phyloP scores from a whole-genome alignment of 2,797 vertebrate genomes.

The Phrynocephalus vlangalii region DNA sequence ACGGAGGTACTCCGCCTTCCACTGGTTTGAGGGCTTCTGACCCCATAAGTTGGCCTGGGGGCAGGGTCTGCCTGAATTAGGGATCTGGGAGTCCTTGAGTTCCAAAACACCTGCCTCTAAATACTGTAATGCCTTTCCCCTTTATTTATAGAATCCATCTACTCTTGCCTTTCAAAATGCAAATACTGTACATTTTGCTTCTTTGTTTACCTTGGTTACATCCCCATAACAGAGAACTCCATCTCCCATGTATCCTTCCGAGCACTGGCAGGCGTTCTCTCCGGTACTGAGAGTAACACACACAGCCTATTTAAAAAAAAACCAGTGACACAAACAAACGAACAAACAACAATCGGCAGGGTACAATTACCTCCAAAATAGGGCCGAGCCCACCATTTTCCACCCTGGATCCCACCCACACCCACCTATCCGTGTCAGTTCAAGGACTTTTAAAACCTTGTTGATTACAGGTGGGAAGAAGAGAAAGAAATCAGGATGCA shows the following conservation, averaged over 20 bases:
- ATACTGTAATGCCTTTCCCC: background rate
- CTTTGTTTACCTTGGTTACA: slow-evolving; percentile 78
- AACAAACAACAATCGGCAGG: background rate
- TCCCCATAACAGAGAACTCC: slow-evolving; percentile 87
- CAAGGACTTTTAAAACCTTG: background rate
- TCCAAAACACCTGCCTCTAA: too few species aligned
- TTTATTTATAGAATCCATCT: background rate
- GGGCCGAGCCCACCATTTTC: too few species aligned
- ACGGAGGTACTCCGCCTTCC: too few species aligned
- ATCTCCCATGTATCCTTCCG: slow-evolving; percentile 82
- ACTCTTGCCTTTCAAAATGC: background rate
- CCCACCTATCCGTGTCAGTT: background rate
- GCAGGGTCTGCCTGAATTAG: too few species aligned
- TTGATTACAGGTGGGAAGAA: background rate
- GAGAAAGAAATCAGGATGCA: background rate
- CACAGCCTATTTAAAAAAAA: slow-evolving; percentile 78
- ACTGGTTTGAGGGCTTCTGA: too few species aligned
- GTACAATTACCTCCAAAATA: too few species aligned
- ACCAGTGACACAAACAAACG: background rate
- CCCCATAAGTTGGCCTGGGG: too few species aligned
- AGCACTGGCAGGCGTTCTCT: slow-evolving; percentile 83
- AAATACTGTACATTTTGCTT: background rate
- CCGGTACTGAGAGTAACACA: slow-evolving; percentile 77
- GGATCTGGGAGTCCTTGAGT: too few species aligned
- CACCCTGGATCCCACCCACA: too few species aligned